These are phyloP conservation scores for Erinaceus europaeus DNA, from an alignment of 2,113 vertebrate species.

Conservation along the genomic window DNA sequence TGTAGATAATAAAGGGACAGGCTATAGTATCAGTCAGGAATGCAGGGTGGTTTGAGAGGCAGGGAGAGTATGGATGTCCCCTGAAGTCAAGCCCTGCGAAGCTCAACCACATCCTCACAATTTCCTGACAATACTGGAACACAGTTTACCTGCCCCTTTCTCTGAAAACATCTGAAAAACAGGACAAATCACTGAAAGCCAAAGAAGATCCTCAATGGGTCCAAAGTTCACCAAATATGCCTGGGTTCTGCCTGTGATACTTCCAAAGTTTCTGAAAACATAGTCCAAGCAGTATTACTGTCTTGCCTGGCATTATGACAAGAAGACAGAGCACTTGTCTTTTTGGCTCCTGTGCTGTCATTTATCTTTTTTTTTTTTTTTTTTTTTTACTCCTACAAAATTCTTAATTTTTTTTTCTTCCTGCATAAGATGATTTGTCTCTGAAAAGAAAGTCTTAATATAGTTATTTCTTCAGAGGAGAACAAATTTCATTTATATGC, in stretches of 20 bases:
- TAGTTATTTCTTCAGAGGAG: constrained; percentile 12
- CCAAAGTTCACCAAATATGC: neutral
- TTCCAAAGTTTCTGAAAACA: neutral
- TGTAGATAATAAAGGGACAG: no score
- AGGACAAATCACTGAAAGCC: neutral
- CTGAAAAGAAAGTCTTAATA: constrained; percentile 11
- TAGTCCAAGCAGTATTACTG: accelerated
- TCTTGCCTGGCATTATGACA: constrained; percentile 27
- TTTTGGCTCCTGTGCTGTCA: constrained; percentile 9
- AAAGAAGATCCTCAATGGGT: accelerated
- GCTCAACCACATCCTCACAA: no score
- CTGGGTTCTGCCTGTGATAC: accelerated
- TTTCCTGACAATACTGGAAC: no score
- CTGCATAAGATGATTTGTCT: constrained; percentile 32
- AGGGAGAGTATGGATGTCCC: no score
- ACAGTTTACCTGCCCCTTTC: neutral
- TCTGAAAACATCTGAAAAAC: neutral
- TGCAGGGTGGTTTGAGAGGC: no score
- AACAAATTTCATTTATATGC: neutral
- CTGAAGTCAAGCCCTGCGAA: no score
- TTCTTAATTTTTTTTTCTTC: neutral
- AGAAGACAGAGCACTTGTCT: constrained; percentile 37
- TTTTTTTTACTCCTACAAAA: constrained; percentile 33
- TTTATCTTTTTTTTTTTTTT: no score
- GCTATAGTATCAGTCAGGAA: no score